A percentile compares a stretch with the other conserved stretches of the same genome.
Evolutionary conservation across 2,888 invertebrate species (phyloP).

Genomic region (Morpho deidamia): DNA sequence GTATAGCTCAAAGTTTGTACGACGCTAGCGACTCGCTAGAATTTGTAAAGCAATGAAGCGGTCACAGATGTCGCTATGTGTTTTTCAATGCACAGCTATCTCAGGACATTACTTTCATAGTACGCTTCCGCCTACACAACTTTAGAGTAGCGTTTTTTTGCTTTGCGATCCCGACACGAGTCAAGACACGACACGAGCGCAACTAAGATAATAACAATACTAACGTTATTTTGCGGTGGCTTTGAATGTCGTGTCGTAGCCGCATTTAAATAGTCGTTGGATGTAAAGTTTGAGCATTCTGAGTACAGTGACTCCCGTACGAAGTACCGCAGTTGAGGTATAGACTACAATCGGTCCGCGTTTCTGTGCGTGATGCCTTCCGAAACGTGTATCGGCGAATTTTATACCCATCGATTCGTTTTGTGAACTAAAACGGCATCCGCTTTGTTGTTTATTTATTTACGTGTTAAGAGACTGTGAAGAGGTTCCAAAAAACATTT

Average conservation of each 20-base stretch:
- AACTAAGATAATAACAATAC: not conserved
- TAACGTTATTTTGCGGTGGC: not conserved
- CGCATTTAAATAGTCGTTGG: not conserved
- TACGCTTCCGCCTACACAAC: slow-evolving; percentile 27
- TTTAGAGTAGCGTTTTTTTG: slow-evolving; percentile 17
- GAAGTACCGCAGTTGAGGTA: slow-evolving; percentile 24
- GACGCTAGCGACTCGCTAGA: too few species aligned
- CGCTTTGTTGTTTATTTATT: slow-evolving; percentile 21
- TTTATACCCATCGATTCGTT: slow-evolving; percentile 23
- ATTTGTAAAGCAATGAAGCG: too few species aligned
- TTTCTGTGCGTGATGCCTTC: slow-evolving; percentile 20
- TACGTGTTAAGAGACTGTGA: slow-evolving; percentile 14
- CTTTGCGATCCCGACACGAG: not conserved
- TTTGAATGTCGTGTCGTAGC: not conserved
- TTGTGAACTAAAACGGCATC: slow-evolving; percentile 24
- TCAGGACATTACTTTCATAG: slow-evolving; percentile 22
- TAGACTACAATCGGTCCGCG: slow-evolving; percentile 20
- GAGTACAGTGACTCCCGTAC: slow-evolving; percentile 22
- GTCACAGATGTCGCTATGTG: slow-evolving; percentile 5
- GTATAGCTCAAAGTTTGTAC: too few species aligned
- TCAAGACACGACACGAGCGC: not conserved
- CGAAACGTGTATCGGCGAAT: slow-evolving; percentile 25
- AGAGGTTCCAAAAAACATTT: slow-evolving; percentile 9
- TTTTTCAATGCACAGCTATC: slow-evolving; percentile 13
- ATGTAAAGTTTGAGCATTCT: slow-evolving; percentile 4